These are phyloP conservation scores for Myocastor coypus DNA, from an alignment of 2,113 vertebrate genomes.

Conservation along the genomic window DNA sequence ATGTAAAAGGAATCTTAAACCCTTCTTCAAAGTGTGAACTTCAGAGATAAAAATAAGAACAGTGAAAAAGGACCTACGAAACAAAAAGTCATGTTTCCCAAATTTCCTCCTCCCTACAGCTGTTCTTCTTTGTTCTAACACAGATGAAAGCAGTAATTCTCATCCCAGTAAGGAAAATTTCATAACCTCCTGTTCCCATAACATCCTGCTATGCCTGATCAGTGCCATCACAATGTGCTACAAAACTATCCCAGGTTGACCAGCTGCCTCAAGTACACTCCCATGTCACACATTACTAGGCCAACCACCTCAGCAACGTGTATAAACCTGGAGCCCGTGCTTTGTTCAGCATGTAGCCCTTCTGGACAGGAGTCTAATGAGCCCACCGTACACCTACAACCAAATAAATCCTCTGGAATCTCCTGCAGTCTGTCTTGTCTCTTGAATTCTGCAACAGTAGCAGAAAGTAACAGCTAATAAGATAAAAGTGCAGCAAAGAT, in stretches of 20 bases:
- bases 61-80: neutral
- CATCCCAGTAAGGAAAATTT: neutral
- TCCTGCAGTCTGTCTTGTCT: neutral
- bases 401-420: neutral
- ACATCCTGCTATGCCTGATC: neutral
- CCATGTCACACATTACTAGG: neutral
- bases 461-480: neutral
- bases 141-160: neutral
- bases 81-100: neutral
- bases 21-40: neutral
- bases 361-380: neutral
- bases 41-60: neutral
- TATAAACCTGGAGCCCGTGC: neutral
- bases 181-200: neutral
- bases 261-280: neutral
- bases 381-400: neutral
- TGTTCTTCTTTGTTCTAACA: neutral
- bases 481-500: too few species aligned
- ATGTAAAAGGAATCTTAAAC: neutral
- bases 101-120: neutral
- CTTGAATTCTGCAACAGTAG: neutral
- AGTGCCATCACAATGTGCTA: neutral
- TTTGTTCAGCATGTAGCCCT: neutral
- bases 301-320: neutral
- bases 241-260: neutral